A percentile compares a stretch with the other conserved stretches of the same genome.
phyloP scores from a whole-genome alignment of 2,113 vertebrate genomes.

The Corythaeola cristata region DNA sequence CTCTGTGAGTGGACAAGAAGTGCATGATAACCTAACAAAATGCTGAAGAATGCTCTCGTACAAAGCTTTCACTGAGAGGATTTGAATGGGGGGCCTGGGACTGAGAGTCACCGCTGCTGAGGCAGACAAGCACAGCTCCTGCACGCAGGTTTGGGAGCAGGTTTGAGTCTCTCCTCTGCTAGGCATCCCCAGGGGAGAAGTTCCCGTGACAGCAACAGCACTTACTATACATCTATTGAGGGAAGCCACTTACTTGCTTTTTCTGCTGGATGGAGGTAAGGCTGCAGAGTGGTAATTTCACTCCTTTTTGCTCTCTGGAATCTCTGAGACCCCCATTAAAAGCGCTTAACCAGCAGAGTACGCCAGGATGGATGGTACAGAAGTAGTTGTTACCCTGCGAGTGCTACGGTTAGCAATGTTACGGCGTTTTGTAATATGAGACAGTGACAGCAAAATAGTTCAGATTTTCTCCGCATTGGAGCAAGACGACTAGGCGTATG shows the following conservation, averaged over 20 bases:
- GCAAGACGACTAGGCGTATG: neutral
- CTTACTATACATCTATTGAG: neutral
- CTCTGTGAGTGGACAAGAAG: neutral
- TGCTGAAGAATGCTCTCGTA: neutral
- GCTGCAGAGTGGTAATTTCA: neutral
- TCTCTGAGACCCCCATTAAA: neutral
- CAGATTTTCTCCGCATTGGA: neutral
- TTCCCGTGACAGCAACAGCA: neutral
- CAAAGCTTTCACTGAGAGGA: neutral
- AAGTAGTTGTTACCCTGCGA: neutral
- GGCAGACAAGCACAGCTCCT: neutral
- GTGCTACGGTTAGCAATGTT: neutral
- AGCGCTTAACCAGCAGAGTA: neutral
- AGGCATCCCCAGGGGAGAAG: neutral
- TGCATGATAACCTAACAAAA: neutral
- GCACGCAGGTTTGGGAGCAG: neutral
- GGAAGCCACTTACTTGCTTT: neutral
- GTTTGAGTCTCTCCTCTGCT: neutral
- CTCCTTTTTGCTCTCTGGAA: neutral
- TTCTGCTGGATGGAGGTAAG: neutral
- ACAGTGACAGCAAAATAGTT: slow-evolving; percentile 8
- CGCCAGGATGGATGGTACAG: neutral
- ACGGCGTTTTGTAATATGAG: neutral
- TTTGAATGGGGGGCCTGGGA: neutral
- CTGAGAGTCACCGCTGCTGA: neutral